A percentile compares a stretch with the other conserved stretches of the same genome.
Conservation (phyloP, 2,888 invertebrate species). For the Matsumyia berberina region DNA sequence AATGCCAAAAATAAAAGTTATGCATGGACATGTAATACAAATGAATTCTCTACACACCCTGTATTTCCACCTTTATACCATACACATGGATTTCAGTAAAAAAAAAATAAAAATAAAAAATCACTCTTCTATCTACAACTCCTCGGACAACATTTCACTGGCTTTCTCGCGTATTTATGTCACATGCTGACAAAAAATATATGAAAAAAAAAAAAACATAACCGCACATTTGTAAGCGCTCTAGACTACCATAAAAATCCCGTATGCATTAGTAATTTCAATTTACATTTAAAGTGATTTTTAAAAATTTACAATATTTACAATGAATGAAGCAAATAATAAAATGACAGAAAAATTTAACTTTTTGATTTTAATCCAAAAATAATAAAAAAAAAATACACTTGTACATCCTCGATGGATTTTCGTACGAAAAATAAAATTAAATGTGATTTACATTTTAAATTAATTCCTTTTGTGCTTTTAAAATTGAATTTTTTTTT, state of each 20-base stretch:
- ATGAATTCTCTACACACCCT: background rate
- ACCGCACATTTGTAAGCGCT: slow-evolving; percentile 8
- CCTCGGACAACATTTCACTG: slow-evolving; percentile 1
- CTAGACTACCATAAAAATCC: slow-evolving; percentile 46
- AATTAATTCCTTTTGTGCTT: slow-evolving; percentile 34
- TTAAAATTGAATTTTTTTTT: slow-evolving; percentile 19
- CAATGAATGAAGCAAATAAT: slow-evolving; percentile 41
- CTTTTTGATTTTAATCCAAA: slow-evolving; percentile 23
- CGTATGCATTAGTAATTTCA: slow-evolving; percentile 56
- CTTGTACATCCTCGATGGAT: background rate
- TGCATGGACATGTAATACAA: no score
- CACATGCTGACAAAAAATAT: background rate
- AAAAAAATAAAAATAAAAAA: background rate
- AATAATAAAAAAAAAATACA: background rate
- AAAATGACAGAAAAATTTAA: slow-evolving; percentile 6
- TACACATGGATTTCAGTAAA: background rate
- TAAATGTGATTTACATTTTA: background rate
- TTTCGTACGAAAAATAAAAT: slow-evolving; percentile 8
- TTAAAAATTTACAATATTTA: slow-evolving; percentile 64
- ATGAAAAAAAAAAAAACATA: background rate
- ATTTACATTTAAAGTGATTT: slow-evolving; percentile 65
- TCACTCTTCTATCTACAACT: slow-evolving; percentile 23
- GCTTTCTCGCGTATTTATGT: slow-evolving; percentile 7
- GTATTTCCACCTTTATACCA: background rate
- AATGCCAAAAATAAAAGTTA: no score